A percentile compares a stretch with the other conserved stretches of the same genome.
Evolutionary conservation across 2,888 invertebrate genomes (phyloP).

Genomic region (Drosophila affinis): DNA sequence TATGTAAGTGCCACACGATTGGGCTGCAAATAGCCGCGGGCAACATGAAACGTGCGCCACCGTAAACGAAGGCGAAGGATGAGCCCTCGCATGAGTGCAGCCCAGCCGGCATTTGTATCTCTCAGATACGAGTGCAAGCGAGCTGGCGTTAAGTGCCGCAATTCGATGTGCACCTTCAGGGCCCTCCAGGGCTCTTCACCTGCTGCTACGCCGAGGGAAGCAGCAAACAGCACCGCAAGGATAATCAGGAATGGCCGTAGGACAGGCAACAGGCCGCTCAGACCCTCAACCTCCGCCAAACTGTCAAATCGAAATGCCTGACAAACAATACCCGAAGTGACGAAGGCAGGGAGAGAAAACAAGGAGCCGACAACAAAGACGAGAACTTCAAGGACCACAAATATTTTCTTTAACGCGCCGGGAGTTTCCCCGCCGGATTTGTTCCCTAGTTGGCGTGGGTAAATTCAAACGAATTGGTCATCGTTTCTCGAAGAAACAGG

Average conservation of each 20-base stretch:
- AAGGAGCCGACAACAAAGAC: conserved; percentile 39
- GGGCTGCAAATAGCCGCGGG: conserved; percentile 75
- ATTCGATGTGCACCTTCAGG: conserved; percentile 54
- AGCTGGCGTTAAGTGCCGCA: conserved; percentile 69
- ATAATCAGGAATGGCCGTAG: conserved; percentile 59
- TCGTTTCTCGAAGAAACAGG: conserved; percentile 19
- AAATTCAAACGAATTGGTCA: conserved; percentile 30
- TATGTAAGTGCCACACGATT: conserved; percentile 76
- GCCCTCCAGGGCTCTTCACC: conserved; percentile 42
- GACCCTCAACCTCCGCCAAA: conserved; percentile 41
- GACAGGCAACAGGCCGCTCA: conserved; percentile 9
- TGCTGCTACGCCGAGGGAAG: conserved; percentile 42
- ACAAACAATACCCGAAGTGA: conserved; percentile 52
- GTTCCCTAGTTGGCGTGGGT: conserved; percentile 36
- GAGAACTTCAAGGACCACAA: conserved; percentile 44
- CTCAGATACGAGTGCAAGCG: conserved; percentile 43
- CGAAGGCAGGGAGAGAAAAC: conserved; percentile 37
- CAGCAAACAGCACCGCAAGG: conserved; percentile 73
- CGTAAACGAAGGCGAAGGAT: conserved; percentile 22
- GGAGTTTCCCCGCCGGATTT: conserved; percentile 59
- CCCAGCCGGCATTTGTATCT: conserved; percentile 32
- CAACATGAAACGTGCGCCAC: conserved; percentile 75
- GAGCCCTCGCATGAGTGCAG: conserved; percentile 3
- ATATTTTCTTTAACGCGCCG: conserved; percentile 49
- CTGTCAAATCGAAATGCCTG: conserved; percentile 66